These are phyloP conservation scores for Spisula solida DNA, from an alignment of 2,888 invertebrate species.

Conservation along the genomic window DNA sequence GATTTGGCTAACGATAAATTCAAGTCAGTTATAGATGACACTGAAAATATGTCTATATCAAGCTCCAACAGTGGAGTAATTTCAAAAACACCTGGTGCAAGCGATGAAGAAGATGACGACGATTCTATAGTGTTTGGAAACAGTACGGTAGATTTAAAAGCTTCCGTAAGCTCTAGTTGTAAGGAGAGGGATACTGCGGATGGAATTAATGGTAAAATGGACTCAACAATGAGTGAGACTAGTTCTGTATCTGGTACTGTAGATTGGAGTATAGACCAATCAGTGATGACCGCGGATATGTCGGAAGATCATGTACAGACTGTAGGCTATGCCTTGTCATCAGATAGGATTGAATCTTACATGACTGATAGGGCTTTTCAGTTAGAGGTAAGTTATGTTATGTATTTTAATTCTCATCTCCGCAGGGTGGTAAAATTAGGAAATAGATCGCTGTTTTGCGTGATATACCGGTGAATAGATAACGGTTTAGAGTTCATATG, in stretches of 20 bases:
- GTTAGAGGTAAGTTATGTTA: neutral
- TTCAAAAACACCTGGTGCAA: slow-evolving; percentile 15
- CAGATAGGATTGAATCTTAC: slow-evolving; percentile 56
- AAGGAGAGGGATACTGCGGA: neutral
- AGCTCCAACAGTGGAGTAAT: slow-evolving; percentile 62
- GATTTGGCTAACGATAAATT: slow-evolving; percentile 74
- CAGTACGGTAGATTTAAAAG: slow-evolving; percentile 61
- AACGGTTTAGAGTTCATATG: too few species aligned
- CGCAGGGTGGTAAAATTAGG: too few species aligned
- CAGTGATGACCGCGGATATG: slow-evolving; percentile 42
- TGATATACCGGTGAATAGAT: too few species aligned
- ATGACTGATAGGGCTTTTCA: slow-evolving; percentile 50
- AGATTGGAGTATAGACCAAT: slow-evolving; percentile 61
- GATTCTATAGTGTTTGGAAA: slow-evolving; percentile 64
- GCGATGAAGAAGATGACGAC: slow-evolving; percentile 66
- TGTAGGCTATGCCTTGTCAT: slow-evolving; percentile 70
- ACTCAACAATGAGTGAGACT: slow-evolving; percentile 26
- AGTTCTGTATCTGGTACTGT: slow-evolving; percentile 34
- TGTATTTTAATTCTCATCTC: too few species aligned
- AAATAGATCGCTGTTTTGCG: too few species aligned
- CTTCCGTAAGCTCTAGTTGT: slow-evolving; percentile 7
- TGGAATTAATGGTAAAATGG: neutral
- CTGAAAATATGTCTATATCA: slow-evolving; percentile 57
- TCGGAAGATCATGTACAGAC: slow-evolving; percentile 63
- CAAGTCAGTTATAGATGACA: slow-evolving; percentile 62